phyloP scores from a whole-genome alignment of 2,797 vertebrate genomes.

The Dermochelys coriacea region DNA sequence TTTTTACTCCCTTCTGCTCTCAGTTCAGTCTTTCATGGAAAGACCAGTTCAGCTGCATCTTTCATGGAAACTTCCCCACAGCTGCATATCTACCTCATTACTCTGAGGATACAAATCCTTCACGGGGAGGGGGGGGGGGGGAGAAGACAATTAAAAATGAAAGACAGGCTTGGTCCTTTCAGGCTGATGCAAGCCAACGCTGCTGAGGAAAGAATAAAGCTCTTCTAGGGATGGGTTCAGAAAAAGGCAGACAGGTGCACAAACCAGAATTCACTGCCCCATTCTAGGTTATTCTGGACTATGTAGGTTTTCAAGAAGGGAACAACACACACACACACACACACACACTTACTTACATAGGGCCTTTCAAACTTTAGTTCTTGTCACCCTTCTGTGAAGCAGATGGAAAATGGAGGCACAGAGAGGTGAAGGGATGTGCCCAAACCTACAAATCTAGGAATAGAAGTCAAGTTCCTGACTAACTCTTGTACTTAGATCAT shows the following conservation, averaged over 20 bases:
- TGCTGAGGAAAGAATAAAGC: rapidly evolving
- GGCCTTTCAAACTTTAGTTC: not conserved
- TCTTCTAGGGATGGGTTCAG: rapidly evolving
- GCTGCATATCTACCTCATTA: not conserved
- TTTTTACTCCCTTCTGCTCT: not conserved
- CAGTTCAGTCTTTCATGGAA: not conserved
- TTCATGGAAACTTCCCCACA: not conserved
- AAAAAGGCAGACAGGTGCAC: rapidly evolving
- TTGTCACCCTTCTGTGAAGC: not conserved
- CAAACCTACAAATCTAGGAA: not conserved
- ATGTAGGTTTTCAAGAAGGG: not conserved
- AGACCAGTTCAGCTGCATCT: not conserved
- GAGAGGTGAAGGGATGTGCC: not conserved
- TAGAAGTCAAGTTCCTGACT: not conserved
- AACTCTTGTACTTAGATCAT: not conserved
- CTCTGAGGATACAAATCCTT: not conserved
- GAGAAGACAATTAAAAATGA: not conserved
- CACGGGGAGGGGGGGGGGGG: too few relatives aligned
- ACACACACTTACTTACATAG: too few relatives aligned
- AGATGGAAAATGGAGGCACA: not conserved
- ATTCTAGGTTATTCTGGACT: not conserved
- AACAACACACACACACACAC: not conserved
- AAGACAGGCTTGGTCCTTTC: not conserved
- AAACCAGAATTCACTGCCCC: rapidly evolving
- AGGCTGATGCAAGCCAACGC: not conserved